Conservation (phyloP, 2,113 vertebrate species). For the Reinhardtius hippoglossoides region DNA sequence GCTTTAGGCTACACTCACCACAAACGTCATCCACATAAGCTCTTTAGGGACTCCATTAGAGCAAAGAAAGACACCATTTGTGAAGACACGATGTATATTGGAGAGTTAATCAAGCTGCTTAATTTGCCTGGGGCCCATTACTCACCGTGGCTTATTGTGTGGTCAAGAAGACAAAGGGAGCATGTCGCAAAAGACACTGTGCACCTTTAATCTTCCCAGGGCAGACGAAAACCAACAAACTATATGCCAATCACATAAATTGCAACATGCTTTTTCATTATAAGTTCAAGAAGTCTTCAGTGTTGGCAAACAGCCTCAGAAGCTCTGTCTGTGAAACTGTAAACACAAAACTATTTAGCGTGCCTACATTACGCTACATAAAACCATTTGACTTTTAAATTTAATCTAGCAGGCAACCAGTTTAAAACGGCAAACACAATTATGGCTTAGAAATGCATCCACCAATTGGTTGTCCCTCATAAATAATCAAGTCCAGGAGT, state of each 20-base stretch:
- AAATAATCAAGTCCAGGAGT: conserved; percentile 89
- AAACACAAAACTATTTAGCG: conserved; percentile 41
- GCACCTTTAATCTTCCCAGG: conserved; percentile 51
- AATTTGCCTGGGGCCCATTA: conserved; percentile 62
- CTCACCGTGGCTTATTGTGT: conserved; percentile 58
- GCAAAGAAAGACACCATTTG: conserved; percentile 61
- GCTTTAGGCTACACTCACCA: conserved; percentile 41
- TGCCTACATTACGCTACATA: conserved; percentile 7
- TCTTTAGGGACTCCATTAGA: conserved; percentile 63
- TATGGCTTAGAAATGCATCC: conserved; percentile 90
- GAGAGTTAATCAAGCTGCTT: conserved; percentile 70
- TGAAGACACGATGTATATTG: conserved; percentile 60
- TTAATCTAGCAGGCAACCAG: conserved; percentile 88
- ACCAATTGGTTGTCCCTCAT: conserved; percentile 85
- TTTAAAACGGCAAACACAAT: conserved; percentile 90
- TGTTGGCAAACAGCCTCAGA: conserved; percentile 46
- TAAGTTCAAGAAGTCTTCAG: conserved; percentile 61
- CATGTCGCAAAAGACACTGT: conserved; percentile 32
- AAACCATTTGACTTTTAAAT: conserved; percentile 93
- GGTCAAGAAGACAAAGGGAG: conserved; percentile 66
- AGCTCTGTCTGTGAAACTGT: conserved; percentile 37
- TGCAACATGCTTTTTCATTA: conserved; percentile 68
- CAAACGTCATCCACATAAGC: conserved; percentile 50
- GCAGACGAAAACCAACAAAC: conserved; percentile 44
- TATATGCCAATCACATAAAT: conserved; percentile 62